Conservation (phyloP, 2,113 vertebrate genomes). For the Amphiprion percula region DNA sequence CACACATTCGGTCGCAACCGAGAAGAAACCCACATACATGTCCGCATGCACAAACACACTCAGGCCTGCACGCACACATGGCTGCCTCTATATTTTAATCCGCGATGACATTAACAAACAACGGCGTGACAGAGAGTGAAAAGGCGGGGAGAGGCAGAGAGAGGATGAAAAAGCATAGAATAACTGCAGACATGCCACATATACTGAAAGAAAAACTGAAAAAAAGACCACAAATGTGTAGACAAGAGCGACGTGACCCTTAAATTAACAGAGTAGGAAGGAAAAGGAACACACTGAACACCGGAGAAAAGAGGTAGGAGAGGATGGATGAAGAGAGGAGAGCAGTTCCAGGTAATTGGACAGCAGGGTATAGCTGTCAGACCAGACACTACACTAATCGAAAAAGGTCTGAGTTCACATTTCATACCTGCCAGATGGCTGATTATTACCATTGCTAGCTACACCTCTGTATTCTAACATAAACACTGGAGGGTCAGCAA, state of each 20-base stretch:
- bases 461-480: background rate
- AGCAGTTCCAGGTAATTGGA: background rate
- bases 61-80: background rate
- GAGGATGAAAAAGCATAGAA: background rate
- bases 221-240: background rate
- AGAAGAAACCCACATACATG: background rate
- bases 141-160: background rate
- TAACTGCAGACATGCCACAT: background rate
- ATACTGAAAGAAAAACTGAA: background rate
- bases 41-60: background rate
- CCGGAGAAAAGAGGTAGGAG: too few relatives aligned
- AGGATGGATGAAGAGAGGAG: background rate
- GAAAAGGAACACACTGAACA: background rate
- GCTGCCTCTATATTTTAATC: slow-evolving; percentile 41
- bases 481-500: background rate
- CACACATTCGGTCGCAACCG: background rate
- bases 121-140: slow-evolving; percentile 14
- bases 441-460: background rate
- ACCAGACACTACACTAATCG: background rate
- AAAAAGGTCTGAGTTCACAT: background rate
- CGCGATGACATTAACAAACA: slow-evolving; percentile 42
- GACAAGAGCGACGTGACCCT: too few relatives aligned
- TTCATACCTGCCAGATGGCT: slow-evolving; percentile 1
- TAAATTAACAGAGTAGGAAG: background rate
- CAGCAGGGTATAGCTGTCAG: background rate